Percentiles rank a stretch among this genome's conserved stretches.
Evolutionary conservation across 2,888 invertebrate genomes (phyloP).

Genomic region (Acanthosepion esculentum): DNA sequence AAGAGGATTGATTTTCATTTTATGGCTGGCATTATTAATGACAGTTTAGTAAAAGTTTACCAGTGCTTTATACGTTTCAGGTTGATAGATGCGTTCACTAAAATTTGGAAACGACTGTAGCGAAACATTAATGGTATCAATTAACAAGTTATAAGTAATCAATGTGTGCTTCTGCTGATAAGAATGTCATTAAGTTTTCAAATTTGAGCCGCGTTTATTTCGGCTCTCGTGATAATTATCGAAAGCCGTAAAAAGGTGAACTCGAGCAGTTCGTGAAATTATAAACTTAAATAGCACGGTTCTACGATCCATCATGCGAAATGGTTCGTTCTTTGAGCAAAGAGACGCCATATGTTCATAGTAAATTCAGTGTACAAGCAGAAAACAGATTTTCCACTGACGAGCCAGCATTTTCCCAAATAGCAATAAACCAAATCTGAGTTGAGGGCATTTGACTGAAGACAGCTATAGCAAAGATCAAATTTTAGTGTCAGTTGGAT

Average conservation of each 20-base stretch:
- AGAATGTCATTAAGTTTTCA: background rate
- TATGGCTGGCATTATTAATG: no score
- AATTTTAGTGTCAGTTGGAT: background rate
- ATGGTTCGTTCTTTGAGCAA: background rate
- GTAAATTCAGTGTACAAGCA: background rate
- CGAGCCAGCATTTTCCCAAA: background rate
- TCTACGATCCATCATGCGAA: background rate
- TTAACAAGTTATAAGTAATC: background rate
- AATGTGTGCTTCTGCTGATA: background rate
- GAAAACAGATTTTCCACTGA: background rate
- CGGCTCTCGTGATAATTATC: background rate
- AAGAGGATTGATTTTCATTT: no score
- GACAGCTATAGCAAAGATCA: background rate
- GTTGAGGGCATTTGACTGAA: background rate
- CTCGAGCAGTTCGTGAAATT: background rate
- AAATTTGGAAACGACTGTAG: no score
- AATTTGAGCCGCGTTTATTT: background rate
- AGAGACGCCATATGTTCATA: background rate
- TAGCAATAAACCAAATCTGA: background rate
- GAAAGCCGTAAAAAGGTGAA: background rate
- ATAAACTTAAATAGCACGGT: background rate
- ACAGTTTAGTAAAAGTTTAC: no score
- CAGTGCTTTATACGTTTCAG: no score
- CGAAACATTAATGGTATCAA: background rate
- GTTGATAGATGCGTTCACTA: no score